Base-by-base conservation (phyloP, 64 coral and sea anemone genomes). In the Cladopsammia gracilis region DNA sequence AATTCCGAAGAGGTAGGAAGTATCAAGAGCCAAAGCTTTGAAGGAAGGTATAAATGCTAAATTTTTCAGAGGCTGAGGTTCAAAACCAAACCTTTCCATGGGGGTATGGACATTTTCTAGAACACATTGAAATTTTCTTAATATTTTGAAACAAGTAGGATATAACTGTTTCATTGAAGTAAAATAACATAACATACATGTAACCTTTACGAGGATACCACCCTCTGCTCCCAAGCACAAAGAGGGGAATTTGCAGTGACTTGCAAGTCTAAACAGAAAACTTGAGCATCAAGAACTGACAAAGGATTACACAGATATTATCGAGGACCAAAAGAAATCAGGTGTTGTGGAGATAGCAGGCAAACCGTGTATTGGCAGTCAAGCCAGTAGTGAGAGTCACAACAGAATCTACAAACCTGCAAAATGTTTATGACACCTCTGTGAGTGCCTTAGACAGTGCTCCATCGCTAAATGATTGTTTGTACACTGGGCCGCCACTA, bases 321-420 rank as follows among this genome's bases (percentile, higher is more conserved):
- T 95, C 22, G 47, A 95, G 53, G 51, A 95, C 1, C 87, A 95
- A 47, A 95, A 58, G 64, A 24, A 80, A 12, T 42, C 67, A 73
- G 93, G 87, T 24, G 89, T 95, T 34, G 69, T 95, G 12, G 70
- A 90, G 66, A 54, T 34, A 53, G 87, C 87, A 65, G 56, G 34
- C 12, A 58, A 52, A 58, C 53, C 78, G 7, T 70, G 57, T 26
- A 24, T 79, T 26, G 79, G 93, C 87, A 10, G 69, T 76, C 53
- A 76, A 89, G 61, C 70, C 71, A 1, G 87, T 89, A 3, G 25
- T 89, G 16, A 3, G 49, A 58, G 73, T 9, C 73, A 22, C 48
- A 4, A 52, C 87, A 24, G 54, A 89, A 22, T 75, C 67, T 4
- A 74, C 67, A 15, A 88, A 75, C 53, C 15, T 88, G 26, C 86